Base-by-base conservation (phyloP, 2,888 invertebrate species). In the Brassicogethes aeneus region DNA sequence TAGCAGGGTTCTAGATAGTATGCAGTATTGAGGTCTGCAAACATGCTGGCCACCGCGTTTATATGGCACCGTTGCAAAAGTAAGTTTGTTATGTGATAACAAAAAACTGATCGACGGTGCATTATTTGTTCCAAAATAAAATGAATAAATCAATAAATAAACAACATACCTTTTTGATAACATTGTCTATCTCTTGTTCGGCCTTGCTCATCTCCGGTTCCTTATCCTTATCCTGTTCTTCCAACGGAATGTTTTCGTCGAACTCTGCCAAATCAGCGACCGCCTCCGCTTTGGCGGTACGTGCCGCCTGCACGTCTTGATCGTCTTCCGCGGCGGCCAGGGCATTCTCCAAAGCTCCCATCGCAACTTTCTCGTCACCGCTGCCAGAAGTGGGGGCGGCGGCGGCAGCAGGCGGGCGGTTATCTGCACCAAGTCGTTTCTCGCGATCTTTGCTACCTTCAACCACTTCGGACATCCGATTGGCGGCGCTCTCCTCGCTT, bases 271-370 rank as follows among this genome's bases (percentile, higher is more conserved):
- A 75, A 67, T 92, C 91, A 10, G 86, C 86, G 47, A 84, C 83
- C 30, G 82, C 88, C 70, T 96, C 95, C 2, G 89, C 91, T 57
- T 87, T 85, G 2, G 93, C 93, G 1, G 83, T 86, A 57, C 78
- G 79, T 1, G 93, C 91, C 5, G 95, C 95, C 53, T 84, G 82
- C 14, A 91, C 93, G 71, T 96, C 96, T 43, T 86, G 85, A 64
- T 93, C 95, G 69, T 96, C 96, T 70, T 96, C 95, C 37, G 88
- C 93, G 39, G 89, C 85, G 15, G 91, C 89, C 46, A 96, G 73
- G 34, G 93, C 94, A 52, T 71, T 76, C 70, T 90, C 91, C 45
- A 87, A 74, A 7, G 76, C 80, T 14, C 80, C 78, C 39, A 80
- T 66, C 0, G 78, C 79, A 3, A 69, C 63, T 54, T 79, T 79